These are phyloP conservation scores for Myrmecophaga tridactyla DNA, from an alignment of 2,113 vertebrate species.

Conservation along the genomic window DNA sequence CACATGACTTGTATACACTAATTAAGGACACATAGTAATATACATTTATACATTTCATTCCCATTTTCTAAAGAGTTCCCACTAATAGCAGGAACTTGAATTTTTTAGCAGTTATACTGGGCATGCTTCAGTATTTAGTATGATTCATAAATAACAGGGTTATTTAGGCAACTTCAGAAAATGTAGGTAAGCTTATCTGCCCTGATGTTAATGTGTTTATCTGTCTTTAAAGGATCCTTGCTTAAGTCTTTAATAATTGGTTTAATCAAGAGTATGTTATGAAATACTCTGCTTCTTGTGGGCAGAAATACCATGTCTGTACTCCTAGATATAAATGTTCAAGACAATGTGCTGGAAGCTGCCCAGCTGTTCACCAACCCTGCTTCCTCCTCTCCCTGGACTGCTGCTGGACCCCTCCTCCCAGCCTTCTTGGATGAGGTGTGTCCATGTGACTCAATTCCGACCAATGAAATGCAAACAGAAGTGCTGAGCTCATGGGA, in stretches of 20 bases:
- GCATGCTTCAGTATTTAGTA: not conserved
- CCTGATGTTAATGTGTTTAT: not conserved
- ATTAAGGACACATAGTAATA: not conserved
- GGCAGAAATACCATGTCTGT: not conserved
- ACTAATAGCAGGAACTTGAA: slow-evolving; percentile 16
- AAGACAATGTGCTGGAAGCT: not conserved
- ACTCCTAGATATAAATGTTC: not conserved
- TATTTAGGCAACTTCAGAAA: not conserved
- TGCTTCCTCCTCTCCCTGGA: not conserved
- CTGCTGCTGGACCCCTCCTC: not conserved
- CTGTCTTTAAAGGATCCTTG: not conserved
- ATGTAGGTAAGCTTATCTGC: not conserved
- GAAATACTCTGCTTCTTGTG: not conserved
- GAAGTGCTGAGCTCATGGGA: not conserved
- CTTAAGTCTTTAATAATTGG: not conserved
- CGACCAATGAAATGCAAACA: not conserved
- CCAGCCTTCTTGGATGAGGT: not conserved
- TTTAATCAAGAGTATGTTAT: slow-evolving; percentile 5
- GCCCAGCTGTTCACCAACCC: not conserved
- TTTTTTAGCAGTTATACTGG: not conserved
- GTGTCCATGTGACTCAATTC: not conserved
- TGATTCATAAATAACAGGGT: slow-evolving; percentile 1
- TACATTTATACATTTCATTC: not conserved
- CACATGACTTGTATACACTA: not conserved
- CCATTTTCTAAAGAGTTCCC: not conserved